Evolutionary conservation across 2,113 vertebrate species (phyloP).

Genomic region (Leptosomus discolor): DNA sequence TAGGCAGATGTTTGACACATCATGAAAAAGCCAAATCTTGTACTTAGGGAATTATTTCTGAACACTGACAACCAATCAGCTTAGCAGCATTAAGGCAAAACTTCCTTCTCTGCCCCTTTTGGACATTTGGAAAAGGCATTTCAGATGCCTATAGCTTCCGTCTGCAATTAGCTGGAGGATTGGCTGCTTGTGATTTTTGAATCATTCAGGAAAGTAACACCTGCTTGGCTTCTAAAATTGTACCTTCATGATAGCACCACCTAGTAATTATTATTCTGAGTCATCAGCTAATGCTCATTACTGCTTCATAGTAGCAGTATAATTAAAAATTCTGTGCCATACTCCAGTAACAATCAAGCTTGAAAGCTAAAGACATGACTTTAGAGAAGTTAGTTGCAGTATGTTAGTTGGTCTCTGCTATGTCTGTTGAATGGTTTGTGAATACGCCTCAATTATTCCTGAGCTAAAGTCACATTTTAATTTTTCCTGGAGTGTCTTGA

Average conservation of each 20-base stretch:
- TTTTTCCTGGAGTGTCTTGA: not conserved
- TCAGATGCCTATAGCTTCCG: not conserved
- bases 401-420: not conserved
- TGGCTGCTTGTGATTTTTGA: constrained; percentile 63
- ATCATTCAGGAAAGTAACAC: constrained; percentile 63
- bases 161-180: constrained; percentile 43
- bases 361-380: not conserved
- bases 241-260: constrained; percentile 53
- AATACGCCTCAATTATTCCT: not conserved
- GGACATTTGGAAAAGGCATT: constrained; percentile 17
- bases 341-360: constrained; percentile 10
- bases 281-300: constrained; percentile 61
- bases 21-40: not conserved
- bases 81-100: constrained; percentile 24
- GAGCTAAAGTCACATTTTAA: not conserved
- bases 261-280: constrained; percentile 71
- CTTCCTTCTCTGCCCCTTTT: constrained; percentile 24
- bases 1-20: not conserved
- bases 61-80: constrained; percentile 31
- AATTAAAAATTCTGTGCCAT: constrained; percentile 53
- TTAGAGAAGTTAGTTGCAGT: not conserved
- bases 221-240: constrained; percentile 68
- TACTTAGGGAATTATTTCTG: constrained; percentile 15
- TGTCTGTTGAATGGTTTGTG: not conserved
- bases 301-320: constrained; percentile 46